Evolutionary conservation across 2,888 invertebrate species (phyloP).

Genomic region (Steromphala cineraria): DNA sequence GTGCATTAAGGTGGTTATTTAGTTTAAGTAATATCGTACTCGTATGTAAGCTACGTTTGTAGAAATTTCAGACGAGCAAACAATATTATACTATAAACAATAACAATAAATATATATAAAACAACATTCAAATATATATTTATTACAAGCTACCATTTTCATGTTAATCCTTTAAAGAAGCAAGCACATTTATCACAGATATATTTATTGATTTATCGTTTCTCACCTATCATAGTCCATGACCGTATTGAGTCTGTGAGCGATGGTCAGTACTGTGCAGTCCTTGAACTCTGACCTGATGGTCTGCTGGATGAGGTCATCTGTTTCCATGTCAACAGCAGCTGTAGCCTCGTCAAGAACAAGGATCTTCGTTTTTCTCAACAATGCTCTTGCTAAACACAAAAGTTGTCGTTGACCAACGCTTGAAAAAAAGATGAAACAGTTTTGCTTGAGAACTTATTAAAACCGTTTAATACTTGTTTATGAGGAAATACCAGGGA

Average conservation of each 20-base stretch:
- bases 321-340: constrained; percentile 79
- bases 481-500: no score
- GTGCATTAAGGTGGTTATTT: no score
- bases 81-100: no score
- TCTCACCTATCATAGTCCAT: constrained; percentile 78
- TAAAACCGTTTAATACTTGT: no score
- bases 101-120: no score
- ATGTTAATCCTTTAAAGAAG: no score
- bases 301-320: constrained; percentile 77
- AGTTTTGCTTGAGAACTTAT: background rate
- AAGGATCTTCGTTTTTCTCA: constrained; percentile 86
- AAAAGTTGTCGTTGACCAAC: constrained; percentile 93
- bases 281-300: constrained; percentile 77
- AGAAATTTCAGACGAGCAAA: no score
- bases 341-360: constrained; percentile 70
- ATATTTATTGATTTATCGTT: background rate
- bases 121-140: no score
- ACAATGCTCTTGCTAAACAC: constrained; percentile 88
- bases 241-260: constrained; percentile 80
- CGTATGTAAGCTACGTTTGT: no score
- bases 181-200: no score
- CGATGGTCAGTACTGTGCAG: constrained; percentile 80
- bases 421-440: constrained; percentile 76
- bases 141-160: no score
- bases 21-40: no score